phyloP scores from a whole-genome alignment of 23 tunicate genomes.

The Aplidium turbinatum region DNA sequence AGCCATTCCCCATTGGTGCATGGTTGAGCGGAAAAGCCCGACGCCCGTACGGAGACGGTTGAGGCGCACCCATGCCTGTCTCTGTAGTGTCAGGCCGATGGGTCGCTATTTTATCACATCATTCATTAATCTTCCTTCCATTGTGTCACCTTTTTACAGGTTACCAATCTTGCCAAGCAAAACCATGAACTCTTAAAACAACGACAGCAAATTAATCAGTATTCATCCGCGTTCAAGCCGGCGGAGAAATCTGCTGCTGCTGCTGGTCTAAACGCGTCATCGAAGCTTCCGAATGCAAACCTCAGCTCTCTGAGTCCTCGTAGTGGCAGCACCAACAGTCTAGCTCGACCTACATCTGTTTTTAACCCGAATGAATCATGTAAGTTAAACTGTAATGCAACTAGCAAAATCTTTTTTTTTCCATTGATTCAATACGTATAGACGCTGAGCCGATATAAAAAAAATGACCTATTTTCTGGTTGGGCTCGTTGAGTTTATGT shows the following conservation, averaged over 20 bases:
- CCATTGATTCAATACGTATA: too few species aligned
- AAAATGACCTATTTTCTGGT: too few species aligned
- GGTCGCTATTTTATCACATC: too few species aligned
- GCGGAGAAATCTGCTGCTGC: neutral
- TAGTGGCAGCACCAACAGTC: constrained; percentile 10
- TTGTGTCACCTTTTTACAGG: constrained; percentile 45
- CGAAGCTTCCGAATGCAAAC: constrained; percentile 4
- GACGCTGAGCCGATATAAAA: too few species aligned
- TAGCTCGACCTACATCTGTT: constrained; percentile 55
- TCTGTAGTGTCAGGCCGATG: too few species aligned
- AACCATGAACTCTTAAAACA: constrained; percentile 62
- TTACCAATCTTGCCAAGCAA: constrained; percentile 68
- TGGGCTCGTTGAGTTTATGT: too few species aligned
- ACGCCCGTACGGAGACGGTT: too few species aligned
- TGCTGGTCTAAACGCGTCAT: too few species aligned
- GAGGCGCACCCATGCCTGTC: too few species aligned
- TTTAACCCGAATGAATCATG: constrained; percentile 71
- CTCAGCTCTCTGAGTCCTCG: constrained; percentile 11
- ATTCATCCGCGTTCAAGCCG: constrained; percentile 44
- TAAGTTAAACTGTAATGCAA: constrained; percentile 7
- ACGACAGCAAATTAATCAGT: constrained; percentile 5
- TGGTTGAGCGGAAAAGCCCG: too few species aligned
- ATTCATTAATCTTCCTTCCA: too few species aligned
- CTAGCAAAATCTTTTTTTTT: neutral
- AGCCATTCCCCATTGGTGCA: too few species aligned